Conservation (phyloP, 2,888 invertebrate species). For the Tipula vernalis region DNA sequence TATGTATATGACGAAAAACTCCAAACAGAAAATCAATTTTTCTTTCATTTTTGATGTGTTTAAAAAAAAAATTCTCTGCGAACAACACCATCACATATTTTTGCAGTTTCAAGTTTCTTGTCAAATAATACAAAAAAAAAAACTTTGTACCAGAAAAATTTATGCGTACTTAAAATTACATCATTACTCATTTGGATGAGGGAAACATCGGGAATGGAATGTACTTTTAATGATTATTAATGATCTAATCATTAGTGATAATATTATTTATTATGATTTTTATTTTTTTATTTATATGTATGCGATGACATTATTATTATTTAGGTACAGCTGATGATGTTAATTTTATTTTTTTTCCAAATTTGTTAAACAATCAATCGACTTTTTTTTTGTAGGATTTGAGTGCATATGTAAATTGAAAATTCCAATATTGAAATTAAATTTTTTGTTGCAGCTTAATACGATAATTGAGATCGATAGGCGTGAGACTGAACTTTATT, state of each 20-base stretch:
- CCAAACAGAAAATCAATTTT: neutral
- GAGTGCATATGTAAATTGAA: no score
- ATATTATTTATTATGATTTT: neutral
- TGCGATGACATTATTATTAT: neutral
- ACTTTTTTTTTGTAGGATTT: neutral
- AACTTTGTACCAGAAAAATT: neutral
- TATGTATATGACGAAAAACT: neutral
- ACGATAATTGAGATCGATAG: no score
- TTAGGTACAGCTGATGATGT: neutral
- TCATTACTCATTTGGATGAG: conserved; percentile 4
- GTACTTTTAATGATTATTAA: conserved; percentile 4
- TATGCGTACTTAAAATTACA: neutral
- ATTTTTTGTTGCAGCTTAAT: no score
- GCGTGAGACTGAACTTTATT: no score
- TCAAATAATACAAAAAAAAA: neutral
- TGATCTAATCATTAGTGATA: neutral
- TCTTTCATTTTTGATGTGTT: neutral
- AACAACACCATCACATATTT: neutral
- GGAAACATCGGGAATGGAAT: neutral
- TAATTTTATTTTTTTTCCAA: neutral
- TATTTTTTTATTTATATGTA: neutral
- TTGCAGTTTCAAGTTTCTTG: neutral
- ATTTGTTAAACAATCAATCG: neutral
- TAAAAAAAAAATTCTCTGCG: neutral
- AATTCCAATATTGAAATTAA: no score